Evolutionary conservation across 2,113 vertebrate genomes (phyloP).

Genomic region (Strigops habroptila): DNA sequence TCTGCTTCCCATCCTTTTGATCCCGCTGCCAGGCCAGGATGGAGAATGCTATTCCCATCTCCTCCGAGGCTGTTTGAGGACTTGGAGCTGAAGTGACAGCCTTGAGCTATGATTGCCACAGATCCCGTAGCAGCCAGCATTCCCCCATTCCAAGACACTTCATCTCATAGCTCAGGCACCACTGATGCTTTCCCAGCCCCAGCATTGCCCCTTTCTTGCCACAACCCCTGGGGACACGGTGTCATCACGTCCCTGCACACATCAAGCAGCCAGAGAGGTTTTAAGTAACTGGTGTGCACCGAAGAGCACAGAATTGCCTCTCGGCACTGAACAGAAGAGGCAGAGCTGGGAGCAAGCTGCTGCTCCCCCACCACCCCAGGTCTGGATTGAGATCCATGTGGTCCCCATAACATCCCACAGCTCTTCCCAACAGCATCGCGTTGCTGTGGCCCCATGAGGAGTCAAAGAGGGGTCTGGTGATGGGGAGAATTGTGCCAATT

Average conservation of each 20-base stretch:
- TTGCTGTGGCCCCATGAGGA: fast-evolving
- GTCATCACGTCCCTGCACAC: fast-evolving
- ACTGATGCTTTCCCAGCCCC: neutral
- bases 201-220: neutral
- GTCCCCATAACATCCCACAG: fast-evolving
- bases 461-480: neutral
- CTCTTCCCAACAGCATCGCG: neutral
- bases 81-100: no score
- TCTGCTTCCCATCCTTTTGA: neutral
- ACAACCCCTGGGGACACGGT: fast-evolving
- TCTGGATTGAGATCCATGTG: fast-evolving
- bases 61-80: no score
- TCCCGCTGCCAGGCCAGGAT: neutral
- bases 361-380: neutral
- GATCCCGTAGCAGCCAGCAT: no score
- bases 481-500: neutral
- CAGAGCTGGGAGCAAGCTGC: fast-evolving
- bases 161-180: neutral
- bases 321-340: fast-evolving
- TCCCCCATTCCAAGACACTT: no score
- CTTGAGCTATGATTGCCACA: no score
- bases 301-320: neutral
- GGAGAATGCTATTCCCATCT: no score
- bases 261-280: neutral
- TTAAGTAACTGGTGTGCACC: neutral